phyloP scores from a whole-genome alignment of 2,797 vertebrate species.

The Esox lucius region DNA sequence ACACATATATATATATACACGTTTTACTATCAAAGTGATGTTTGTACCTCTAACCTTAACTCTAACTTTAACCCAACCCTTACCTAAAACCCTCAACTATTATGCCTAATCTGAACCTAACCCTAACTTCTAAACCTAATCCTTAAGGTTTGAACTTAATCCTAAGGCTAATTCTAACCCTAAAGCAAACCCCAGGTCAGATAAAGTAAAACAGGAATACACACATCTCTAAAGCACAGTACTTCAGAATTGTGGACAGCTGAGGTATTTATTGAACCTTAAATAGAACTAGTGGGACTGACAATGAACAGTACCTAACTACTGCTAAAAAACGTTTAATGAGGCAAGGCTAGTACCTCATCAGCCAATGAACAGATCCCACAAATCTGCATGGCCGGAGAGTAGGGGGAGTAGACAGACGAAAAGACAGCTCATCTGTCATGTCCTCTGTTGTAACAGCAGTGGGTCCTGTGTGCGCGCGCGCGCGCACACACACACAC shows the following conservation, averaged over 20 bases:
- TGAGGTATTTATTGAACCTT: not conserved
- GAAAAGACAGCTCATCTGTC: slow-evolving; percentile 34
- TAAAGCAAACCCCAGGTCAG: too few species aligned
- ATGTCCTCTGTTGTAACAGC: slow-evolving; percentile 52
- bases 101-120: too few species aligned
- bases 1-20: too few species aligned
- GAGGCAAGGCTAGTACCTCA: slow-evolving; percentile 13
- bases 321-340: slow-evolving; percentile 10
- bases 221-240: not conserved
- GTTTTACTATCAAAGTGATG: too few species aligned
- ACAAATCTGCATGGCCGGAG: not conserved
- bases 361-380: slow-evolving; percentile 31
- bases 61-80: too few species aligned
- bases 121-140: too few species aligned
- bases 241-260: slow-evolving; percentile 11
- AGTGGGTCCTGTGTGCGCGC: slow-evolving; percentile 17
- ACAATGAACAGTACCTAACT: not conserved
- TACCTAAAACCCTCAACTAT: too few species aligned
- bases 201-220: not conserved
- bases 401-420: slow-evolving; percentile 14
- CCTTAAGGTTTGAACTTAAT: too few species aligned
- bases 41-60: too few species aligned
- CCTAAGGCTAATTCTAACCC: too few species aligned
- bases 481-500: not conserved
- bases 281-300: not conserved